Conservation (phyloP, 92 coral and sea anemone genomes). For the Porites evermanni region DNA sequence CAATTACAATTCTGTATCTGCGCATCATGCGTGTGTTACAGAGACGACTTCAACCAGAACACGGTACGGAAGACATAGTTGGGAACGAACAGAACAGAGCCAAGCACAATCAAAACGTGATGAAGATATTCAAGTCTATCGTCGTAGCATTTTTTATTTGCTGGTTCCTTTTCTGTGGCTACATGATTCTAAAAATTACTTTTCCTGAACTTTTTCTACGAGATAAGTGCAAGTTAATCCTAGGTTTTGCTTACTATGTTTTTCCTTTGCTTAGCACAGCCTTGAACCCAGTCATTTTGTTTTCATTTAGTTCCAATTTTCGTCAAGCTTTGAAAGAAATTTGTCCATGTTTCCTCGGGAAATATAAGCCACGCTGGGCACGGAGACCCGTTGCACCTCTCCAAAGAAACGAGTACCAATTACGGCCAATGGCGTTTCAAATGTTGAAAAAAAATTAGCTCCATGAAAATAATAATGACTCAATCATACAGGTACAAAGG, state of each 20-base stretch:
- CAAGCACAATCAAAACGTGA: background rate
- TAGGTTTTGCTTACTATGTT: conserved; percentile 4
- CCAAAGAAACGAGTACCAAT: background rate
- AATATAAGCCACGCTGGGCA: background rate
- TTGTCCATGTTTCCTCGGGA: background rate
- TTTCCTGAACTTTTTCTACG: background rate
- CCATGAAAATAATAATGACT: background rate
- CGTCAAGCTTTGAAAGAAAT: background rate
- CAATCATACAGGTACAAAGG: no score
- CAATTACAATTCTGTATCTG: conserved; percentile 4
- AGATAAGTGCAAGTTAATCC: conserved; percentile 1
- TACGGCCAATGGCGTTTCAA: background rate
- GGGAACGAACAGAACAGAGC: background rate
- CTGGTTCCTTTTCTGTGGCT: background rate
- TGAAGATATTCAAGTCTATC: conserved; percentile 18
- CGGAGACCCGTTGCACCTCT: background rate
- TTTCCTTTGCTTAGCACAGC: conserved; percentile 8
- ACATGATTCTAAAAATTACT: background rate
- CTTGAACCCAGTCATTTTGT: conserved; percentile 16
- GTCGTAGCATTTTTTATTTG: conserved; percentile 2
- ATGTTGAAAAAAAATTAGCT: background rate
- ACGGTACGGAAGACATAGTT: no score
- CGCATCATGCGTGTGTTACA: background rate
- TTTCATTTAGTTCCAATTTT: conserved; percentile 17
- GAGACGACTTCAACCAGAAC: background rate